Conservation (phyloP, 2,797 vertebrate genomes). For the Mormyrus proboscirostris region DNA sequence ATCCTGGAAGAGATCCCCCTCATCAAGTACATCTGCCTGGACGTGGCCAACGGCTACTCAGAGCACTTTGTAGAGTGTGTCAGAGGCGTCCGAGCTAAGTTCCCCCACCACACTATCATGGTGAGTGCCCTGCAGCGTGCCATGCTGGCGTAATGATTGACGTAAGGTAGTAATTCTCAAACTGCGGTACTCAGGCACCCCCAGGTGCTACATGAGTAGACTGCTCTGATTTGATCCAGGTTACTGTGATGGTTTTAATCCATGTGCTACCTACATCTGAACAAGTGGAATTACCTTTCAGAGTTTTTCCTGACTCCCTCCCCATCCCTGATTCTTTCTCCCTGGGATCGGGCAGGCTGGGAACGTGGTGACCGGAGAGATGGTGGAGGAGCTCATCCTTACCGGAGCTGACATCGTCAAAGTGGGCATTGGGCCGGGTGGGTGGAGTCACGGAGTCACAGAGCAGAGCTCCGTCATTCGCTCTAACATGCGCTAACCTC, state of each 20-base stretch:
- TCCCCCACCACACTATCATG: constrained; percentile 95
- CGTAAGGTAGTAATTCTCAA: neutral
- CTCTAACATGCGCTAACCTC: neutral
- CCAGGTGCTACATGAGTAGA: neutral
- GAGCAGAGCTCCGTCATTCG: neutral
- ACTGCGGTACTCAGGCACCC: neutral
- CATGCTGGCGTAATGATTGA: neutral
- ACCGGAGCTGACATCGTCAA: constrained; percentile 96
- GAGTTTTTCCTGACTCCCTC: neutral
- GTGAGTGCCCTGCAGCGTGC: constrained; percentile 54
- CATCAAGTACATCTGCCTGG: constrained; percentile 89
- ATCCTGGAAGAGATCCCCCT: constrained; percentile 79
- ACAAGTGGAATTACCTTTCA: neutral
- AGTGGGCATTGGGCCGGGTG: constrained; percentile 97
- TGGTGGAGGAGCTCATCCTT: constrained; percentile 97
- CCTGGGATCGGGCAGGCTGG: constrained; percentile 70
- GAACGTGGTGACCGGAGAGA: constrained; percentile 97
- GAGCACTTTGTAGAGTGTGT: constrained; percentile 97
- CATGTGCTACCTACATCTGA: neutral
- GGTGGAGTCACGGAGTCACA: neutral
- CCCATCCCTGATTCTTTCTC: neutral
- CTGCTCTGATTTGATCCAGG: neutral
- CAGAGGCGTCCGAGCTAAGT: constrained; percentile 78
- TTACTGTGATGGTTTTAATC: neutral
- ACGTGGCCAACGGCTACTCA: constrained; percentile 95